Evolutionary conservation across 2,888 invertebrate genomes (phyloP).

Genomic region (Lacanobia wlatinum): DNA sequence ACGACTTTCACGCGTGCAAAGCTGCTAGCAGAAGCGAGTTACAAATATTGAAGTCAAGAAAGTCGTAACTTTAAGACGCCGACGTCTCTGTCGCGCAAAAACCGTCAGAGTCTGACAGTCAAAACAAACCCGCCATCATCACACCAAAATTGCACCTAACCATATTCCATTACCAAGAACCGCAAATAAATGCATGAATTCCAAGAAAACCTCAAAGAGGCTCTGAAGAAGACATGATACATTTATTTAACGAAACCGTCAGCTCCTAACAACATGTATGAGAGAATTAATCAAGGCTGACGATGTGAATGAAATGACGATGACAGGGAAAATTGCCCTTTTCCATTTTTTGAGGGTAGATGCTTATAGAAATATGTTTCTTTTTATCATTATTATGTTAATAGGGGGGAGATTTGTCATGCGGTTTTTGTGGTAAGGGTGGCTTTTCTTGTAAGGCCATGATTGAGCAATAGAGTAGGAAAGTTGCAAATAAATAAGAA

Average conservation of each 20-base stretch:
- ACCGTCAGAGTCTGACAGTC: not conserved
- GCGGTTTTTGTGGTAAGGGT: conserved; percentile 10
- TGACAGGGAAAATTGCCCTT: conserved; percentile 32
- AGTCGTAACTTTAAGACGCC: no score
- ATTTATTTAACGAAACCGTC: conserved; percentile 16
- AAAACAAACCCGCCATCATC: not conserved
- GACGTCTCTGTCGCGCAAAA: no score
- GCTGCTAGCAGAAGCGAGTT: no score
- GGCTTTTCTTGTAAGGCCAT: not conserved
- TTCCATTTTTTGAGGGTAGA: conserved; percentile 13
- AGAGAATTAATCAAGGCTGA: conserved; percentile 43
- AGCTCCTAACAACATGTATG: conserved; percentile 5
- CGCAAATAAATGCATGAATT: conserved; percentile 6
- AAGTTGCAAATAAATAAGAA: not conserved
- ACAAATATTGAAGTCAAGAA: no score
- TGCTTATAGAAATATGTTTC: conserved; percentile 7
- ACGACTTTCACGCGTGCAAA: no score
- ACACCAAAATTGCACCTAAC: no score
- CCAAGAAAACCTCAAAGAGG: not conserved
- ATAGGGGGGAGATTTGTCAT: conserved; percentile 28
- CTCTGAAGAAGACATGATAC: not conserved
- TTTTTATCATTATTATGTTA: conserved; percentile 41
- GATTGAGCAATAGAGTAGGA: conserved; percentile 6
- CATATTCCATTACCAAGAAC: no score
- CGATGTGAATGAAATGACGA: conserved; percentile 18